Evolutionary conservation across 2,797 vertebrate species (phyloP), one percentile per base, ranked within the genome.

Genomic region (Scomberomorus guttatus): DNA sequence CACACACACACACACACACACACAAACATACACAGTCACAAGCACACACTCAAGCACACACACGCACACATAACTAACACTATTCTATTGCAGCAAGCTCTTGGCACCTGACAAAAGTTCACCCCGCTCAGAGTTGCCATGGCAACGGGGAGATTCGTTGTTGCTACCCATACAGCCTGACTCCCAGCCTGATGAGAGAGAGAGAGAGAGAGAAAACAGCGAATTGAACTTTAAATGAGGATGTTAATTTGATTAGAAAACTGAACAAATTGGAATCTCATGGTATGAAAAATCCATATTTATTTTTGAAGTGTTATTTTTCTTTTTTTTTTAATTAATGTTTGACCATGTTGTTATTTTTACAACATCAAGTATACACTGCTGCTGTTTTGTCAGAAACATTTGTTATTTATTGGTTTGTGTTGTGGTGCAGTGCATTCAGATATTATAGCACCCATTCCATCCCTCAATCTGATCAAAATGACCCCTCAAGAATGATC

Each of bases 31-130:
- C 34, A 42, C 37, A 37, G 11, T 37, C 37, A 37, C 37, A 37
- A 37, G 37, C 37, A 37, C 37, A 37, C 10, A 37, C 37, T 37
- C 10, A 37, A 37, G 37, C 32, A 60, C 32, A 34, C 18, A 48
- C 61, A 71, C 60, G n/a, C 69, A 71, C 69, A 78, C 56, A 77
- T 50, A 75, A 83, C 75, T 57, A 77, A 77, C 79, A 66, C 72
- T 84, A 66, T 86, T 88, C 79, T 81, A 65, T 74, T 87, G 89
- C 89, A 89, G 87, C 77, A 57, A 91, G 89, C 88, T 82, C 87
- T 92, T 88, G 90, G 92, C 86, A 94, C 90, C 89, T 90, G 89
- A 92, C 87, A 90, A 90, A 93, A 92, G 92, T 94, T 94, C 85
- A 85, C 85, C 39, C 86, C 77, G 79, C 82, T 79, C 87, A 63